These are phyloP conservation scores for Pycnonotus jocosus DNA, from an alignment of 2,113 vertebrate species.

Conservation along the genomic window DNA sequence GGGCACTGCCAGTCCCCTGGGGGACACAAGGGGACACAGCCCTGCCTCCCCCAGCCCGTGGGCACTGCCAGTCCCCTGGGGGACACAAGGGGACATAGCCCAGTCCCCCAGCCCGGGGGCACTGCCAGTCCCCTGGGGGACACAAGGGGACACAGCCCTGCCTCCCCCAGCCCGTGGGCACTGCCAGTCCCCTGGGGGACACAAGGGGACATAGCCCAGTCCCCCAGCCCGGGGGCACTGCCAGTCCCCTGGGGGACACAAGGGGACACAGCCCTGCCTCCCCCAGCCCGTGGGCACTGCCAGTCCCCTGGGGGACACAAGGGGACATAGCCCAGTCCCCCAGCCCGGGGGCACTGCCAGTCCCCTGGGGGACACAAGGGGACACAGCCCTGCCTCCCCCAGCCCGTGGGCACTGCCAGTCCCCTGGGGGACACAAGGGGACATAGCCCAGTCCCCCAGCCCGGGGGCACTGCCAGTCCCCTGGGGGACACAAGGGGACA, in stretches of 20 bases:
- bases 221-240: background rate
- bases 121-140: background rate
- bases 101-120: background rate
- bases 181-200: background rate
- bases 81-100: background rate
- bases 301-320: background rate
- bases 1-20: background rate
- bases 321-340: background rate
- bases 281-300: background rate
- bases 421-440: background rate
- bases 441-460: background rate
- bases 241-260: background rate
- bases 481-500: too few species aligned
- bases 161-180: background rate
- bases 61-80: background rate
- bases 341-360: too few species aligned
- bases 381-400: background rate
- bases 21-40: background rate
- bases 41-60: background rate
- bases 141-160: background rate
- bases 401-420: background rate
- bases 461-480: background rate
- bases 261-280: background rate
- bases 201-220: background rate
- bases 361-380: background rate